Percentiles rank a stretch among this genome's conserved stretches.
Conservation (phyloP, 2,797 vertebrate genomes). For the Tadarida brasiliensis region DNA sequence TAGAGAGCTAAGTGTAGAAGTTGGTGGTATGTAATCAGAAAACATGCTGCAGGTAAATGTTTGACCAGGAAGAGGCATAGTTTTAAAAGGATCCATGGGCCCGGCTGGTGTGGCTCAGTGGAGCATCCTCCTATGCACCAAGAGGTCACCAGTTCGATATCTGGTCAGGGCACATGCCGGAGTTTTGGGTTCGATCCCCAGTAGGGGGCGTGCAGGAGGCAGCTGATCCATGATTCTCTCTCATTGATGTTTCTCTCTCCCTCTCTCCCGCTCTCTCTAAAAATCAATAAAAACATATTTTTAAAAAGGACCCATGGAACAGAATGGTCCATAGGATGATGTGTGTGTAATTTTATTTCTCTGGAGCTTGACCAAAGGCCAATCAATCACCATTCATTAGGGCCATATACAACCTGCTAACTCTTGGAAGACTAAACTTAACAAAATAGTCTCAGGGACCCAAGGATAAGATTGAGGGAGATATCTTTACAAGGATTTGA, state of each 20-base stretch:
- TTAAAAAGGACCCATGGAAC: not conserved
- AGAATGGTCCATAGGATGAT: not conserved
- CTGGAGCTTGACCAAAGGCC: not conserved
- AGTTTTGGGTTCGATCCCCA: too few species aligned
- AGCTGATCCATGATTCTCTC: too few species aligned
- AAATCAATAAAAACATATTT: too few species aligned
- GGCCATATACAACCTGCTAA: not conserved
- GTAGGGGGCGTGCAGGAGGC: too few species aligned
- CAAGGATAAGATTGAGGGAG: not conserved
- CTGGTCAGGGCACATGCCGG: too few species aligned
- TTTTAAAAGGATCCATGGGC: not conserved
- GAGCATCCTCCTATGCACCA: too few species aligned
- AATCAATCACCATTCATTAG: not conserved
- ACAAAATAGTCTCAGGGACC: not conserved
- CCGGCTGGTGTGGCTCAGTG: too few species aligned
- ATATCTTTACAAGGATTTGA: not conserved
- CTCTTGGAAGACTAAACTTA: not conserved
- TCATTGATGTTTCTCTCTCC: too few species aligned
- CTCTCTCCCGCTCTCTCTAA: too few species aligned
- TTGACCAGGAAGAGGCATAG: not conserved
- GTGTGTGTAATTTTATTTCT: not conserved
- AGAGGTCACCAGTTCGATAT: too few species aligned
- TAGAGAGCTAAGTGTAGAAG: not conserved
- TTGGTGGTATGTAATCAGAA: not conserved
- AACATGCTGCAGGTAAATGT: not conserved